Conservation (phyloP, 1,140 invertebrate species). For the Pseudobourletiella spinata region DNA sequence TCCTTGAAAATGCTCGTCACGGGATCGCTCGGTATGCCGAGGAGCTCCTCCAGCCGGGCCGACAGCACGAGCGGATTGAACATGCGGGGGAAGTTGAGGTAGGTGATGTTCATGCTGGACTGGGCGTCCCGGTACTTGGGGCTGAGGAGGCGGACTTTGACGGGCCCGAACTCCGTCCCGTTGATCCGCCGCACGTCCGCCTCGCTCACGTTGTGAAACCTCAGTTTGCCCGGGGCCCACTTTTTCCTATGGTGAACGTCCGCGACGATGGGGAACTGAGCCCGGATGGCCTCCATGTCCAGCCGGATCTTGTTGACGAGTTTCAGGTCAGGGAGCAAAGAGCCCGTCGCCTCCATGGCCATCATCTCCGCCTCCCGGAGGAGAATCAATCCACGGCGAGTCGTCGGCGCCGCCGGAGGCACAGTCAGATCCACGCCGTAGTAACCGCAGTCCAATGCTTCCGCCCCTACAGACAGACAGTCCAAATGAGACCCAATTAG, state of each 20-base stretch:
- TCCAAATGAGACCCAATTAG: too few species aligned
- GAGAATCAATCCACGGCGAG: background rate
- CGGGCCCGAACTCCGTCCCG: background rate
- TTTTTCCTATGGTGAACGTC: background rate
- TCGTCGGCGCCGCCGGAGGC: too few species aligned
- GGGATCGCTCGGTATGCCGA: background rate
- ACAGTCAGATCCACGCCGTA: too few species aligned
- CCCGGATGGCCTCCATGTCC: background rate
- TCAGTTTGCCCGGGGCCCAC: background rate
- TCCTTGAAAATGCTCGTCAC: background rate
- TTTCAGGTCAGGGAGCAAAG: background rate
- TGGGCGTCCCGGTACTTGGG: background rate
- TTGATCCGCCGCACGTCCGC: background rate
- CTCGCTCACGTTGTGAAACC: background rate
- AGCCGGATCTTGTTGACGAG: background rate
- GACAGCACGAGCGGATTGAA: background rate
- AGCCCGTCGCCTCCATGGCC: background rate
- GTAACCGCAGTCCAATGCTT: too few species aligned
- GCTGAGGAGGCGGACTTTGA: background rate
- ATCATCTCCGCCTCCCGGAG: background rate
- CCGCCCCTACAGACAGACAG: too few species aligned
- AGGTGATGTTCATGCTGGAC: background rate
- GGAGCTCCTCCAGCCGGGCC: background rate
- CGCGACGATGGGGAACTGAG: background rate
- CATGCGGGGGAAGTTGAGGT: background rate